Conservation (phyloP, 2,888 invertebrate species). For the Spodoptera littoralis region DNA sequence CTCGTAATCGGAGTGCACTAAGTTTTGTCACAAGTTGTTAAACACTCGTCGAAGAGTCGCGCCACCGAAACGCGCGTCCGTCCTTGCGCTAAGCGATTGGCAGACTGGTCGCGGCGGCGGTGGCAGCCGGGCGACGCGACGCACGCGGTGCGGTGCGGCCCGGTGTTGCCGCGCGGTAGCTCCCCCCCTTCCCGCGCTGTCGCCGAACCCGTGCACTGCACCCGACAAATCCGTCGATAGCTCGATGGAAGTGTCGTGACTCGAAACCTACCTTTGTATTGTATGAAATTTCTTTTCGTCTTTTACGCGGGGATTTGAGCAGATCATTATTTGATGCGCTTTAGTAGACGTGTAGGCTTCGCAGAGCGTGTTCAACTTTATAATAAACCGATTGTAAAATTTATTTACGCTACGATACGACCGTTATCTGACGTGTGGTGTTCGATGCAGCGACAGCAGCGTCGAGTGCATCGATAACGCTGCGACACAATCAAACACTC, state of each 20-base stretch:
- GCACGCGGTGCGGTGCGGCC: slow-evolving; percentile 56
- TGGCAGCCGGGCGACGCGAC: slow-evolving; percentile 52
- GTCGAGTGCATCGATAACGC: slow-evolving; percentile 74
- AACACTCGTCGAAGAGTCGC: slow-evolving; percentile 60
- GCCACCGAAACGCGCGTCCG: slow-evolving; percentile 59
- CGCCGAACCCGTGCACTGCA: slow-evolving; percentile 70
- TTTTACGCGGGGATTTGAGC: slow-evolving; percentile 71
- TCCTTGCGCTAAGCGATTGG: slow-evolving; percentile 65
- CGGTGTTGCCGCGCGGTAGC: slow-evolving; percentile 70
- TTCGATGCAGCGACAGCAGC: slow-evolving; percentile 66
- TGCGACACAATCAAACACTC: slow-evolving; percentile 55
- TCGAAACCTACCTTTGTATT: slow-evolving; percentile 75
- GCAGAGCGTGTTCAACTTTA: slow-evolving; percentile 70
- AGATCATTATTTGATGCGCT: slow-evolving; percentile 71
- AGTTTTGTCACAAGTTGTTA: slow-evolving; percentile 79
- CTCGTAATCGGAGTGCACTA: slow-evolving; percentile 70
- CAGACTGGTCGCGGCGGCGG: slow-evolving; percentile 63
- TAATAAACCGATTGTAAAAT: slow-evolving; percentile 76
- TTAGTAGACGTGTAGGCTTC: slow-evolving; percentile 69
- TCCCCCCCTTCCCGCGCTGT: slow-evolving; percentile 61
- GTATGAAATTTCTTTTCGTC: slow-evolving; percentile 77
- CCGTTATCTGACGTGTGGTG: slow-evolving; percentile 78
- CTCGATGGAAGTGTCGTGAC: slow-evolving; percentile 76
- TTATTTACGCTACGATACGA: slow-evolving; percentile 73
- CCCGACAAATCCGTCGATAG: slow-evolving; percentile 77